These are phyloP conservation scores for Argyrosomus regius DNA, from an alignment of 2,797 vertebrate genomes.

Conservation along the genomic window DNA sequence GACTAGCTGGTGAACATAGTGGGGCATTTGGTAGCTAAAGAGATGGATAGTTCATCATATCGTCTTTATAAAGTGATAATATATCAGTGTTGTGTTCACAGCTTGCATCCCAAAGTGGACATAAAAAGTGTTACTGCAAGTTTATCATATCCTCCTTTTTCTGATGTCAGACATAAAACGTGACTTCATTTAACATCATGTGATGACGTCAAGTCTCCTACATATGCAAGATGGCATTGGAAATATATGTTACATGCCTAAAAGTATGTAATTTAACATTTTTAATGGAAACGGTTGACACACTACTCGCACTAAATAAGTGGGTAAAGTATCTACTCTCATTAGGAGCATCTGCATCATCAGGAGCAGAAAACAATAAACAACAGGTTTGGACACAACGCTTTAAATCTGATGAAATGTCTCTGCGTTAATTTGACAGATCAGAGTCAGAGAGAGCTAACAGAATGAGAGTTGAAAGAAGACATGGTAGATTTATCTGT, in stretches of 20 bases:
- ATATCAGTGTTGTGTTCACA: background rate
- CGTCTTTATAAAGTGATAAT: too few species aligned
- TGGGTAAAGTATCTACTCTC: background rate
- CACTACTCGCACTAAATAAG: background rate
- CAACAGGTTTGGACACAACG: conserved; percentile 50
- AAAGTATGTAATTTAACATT: background rate
- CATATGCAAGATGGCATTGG: background rate
- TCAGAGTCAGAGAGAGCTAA: conserved; percentile 67
- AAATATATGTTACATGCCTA: background rate
- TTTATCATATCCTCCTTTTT: background rate
- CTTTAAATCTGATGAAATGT: conserved; percentile 73
- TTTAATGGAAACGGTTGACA: conserved; percentile 14
- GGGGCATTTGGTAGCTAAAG: background rate
- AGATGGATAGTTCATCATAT: too few species aligned
- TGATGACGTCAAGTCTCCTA: background rate
- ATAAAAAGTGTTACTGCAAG: background rate
- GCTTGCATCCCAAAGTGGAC: background rate
- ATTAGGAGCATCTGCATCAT: conserved; percentile 21
- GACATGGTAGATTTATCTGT: conserved; percentile 78
- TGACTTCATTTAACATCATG: background rate
- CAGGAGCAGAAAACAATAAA: conserved; percentile 59
- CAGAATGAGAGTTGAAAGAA: conserved; percentile 75
- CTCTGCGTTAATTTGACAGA: conserved; percentile 70
- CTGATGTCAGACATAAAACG: too few species aligned
- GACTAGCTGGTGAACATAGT: background rate